Evolutionary conservation across 2,113 vertebrate species (phyloP), one percentile per base, ranked within the genome.

Genomic region (Erpornis zantholeuca): DNA sequence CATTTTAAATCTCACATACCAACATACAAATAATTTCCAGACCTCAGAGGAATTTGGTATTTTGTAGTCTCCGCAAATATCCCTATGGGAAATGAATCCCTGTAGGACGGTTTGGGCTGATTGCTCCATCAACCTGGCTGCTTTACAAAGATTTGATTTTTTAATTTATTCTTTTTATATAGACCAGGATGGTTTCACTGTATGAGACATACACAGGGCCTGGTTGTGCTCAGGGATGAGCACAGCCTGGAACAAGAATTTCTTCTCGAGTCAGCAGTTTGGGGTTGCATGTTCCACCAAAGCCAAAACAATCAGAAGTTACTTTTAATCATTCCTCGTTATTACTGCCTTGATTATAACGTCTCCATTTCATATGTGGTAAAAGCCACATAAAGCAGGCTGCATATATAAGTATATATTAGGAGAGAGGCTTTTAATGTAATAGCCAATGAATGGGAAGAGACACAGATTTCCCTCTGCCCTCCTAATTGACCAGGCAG

Each of bases 371-470:
- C 88, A 47, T 82, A 20, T 96, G 96, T 81, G 90, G 96, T 96
- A 64, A 96, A 97, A 97, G 92, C 96, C 96, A 96, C 96, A 96
- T 90, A 90, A 96, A 96, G 90, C 88, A 92, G 93, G 83, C 93
- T 90, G 92, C 49, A 25, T 90, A 75, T 90, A 0, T 94, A 96
- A 96, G 94, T 96, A 97, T 75, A 89, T 91, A 96, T 92, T 97
- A 96, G 79, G 65, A 88, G 72, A 93, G 72, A 84, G 35, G 60
- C 72, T 90, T 97, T 93, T 92, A 88, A 88, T 82, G 92, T 3
- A 71, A 78, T 42, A 47, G 65, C 93, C 93, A 95, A 53, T 29
- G 90, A 24, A 69, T 8, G 71, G 68, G 56, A 53, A 63, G 68
- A 64, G 84, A 88, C 64, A 76, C 6, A 60, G 76, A 78, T 95